Evolutionary conservation across 2,113 vertebrate genomes (phyloP), one percentile per base, ranked within the genome.

Genomic region (Nothobranchius kuhntae): DNA sequence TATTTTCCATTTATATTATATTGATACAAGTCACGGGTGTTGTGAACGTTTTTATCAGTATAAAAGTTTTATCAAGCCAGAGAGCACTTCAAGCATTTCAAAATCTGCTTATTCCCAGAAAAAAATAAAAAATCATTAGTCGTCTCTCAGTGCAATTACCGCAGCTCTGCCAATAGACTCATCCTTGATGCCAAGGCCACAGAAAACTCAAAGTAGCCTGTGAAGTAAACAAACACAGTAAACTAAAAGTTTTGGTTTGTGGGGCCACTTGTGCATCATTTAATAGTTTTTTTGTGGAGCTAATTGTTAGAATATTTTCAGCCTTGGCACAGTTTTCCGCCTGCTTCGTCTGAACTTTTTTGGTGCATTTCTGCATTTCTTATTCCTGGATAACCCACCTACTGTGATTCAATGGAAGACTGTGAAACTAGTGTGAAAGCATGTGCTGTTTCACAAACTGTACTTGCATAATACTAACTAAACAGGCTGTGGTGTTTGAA

Each of bases 1-100:
- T 47, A 17, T 0, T 9, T 65, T 58, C 75, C 50, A 81, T 84
- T 80, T 62, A 44, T 38, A 52, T 80, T 62, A 44, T 38, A 52
- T 2, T 45, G 21, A 9, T 15, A 46, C 74, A 59, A 72, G 24
- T 77, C 60, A 68, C 73, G 68, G 1, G 44, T 9, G 62, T 68
- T 68, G 24, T 70, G 61, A 70, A 47, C n/a, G 1, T 45, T 69
- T 47, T 73, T 17, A 44, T 65, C 7, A 44, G 30, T 4, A 8
- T 36, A 35, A 36, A 61, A 42, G 52, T 35, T 68, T 9, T 46
- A 46, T 71, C 54, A 36, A 36, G n/a, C 40, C 68, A 62, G 38
- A 63, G 68, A 64, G 61, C 76, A 58, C 56, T 77, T 44, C 10
- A 47, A 8, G 5, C 42, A 13, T 52, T 69, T 77, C 17, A 55